A percentile compares a stretch with the other conserved stretches of the same genome.
Conservation (phyloP, 2,888 invertebrate genomes). For the Dinocampus coccinellae region DNA sequence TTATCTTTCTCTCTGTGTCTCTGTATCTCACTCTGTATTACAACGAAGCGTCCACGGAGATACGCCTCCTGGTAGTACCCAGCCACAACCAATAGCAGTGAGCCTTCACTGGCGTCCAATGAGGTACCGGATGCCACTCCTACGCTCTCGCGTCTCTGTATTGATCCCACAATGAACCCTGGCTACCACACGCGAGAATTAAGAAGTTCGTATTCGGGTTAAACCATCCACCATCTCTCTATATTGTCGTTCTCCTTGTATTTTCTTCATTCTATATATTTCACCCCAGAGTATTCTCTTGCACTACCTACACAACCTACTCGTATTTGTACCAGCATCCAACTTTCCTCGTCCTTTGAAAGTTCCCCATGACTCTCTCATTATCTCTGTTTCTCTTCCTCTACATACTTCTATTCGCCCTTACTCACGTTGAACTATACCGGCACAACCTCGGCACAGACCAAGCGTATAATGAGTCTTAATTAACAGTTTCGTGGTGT, state of each 20-base stretch:
- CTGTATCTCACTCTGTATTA: neutral
- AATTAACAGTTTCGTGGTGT: slow-evolving; percentile 69
- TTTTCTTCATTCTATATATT: slow-evolving; percentile 14
- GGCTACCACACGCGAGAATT: slow-evolving; percentile 54
- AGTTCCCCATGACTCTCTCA: slow-evolving; percentile 13
- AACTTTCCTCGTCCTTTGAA: slow-evolving; percentile 22
- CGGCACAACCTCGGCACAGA: slow-evolving; percentile 39
- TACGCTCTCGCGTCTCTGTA: slow-evolving; percentile 60
- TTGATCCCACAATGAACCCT: slow-evolving; percentile 69
- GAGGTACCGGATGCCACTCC: slow-evolving; percentile 65
- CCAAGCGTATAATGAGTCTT: slow-evolving; percentile 67
- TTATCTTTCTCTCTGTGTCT: neutral
- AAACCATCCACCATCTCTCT: slow-evolving; percentile 50
- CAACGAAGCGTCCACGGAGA: slow-evolving; percentile 42
- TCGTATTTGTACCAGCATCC: neutral
- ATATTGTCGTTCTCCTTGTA: slow-evolving; percentile 15
- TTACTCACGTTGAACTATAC: slow-evolving; percentile 1
- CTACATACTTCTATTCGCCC: slow-evolving; percentile 22
- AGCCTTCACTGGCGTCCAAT: slow-evolving; percentile 60
- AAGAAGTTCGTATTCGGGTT: slow-evolving; percentile 59
- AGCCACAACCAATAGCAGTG: slow-evolving; percentile 54
- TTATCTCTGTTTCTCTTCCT: slow-evolving; percentile 13
- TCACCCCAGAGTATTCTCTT: neutral
- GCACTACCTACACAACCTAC: neutral
- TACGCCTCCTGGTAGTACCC: slow-evolving; percentile 66